These are phyloP conservation scores for Schrankia costaestrigalis DNA, from an alignment of 2,888 invertebrate genomes.

Conservation along the genomic window DNA sequence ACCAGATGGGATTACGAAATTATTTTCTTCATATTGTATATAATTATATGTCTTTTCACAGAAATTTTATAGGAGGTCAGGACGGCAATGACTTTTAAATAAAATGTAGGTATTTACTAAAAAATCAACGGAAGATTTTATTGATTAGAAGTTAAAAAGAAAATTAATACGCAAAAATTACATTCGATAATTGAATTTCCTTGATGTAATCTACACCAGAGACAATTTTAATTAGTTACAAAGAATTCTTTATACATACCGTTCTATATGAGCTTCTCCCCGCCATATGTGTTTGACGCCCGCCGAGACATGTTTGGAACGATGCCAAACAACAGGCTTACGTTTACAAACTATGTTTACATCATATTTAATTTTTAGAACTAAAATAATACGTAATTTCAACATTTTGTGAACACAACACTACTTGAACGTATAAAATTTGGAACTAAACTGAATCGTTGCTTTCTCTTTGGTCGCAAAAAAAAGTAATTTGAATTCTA, in stretches of 20 bases:
- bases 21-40: no score
- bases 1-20: no score
- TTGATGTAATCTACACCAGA: slow-evolving; percentile 25
- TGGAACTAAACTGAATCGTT: slow-evolving; percentile 52
- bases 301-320: slow-evolving; percentile 41
- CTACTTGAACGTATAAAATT: slow-evolving; percentile 64
- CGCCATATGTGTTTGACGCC: slow-evolving; percentile 55
- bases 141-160: slow-evolving; percentile 8
- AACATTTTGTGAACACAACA: slow-evolving; percentile 49
- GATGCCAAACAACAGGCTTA: slow-evolving; percentile 39
- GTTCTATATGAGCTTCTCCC: slow-evolving; percentile 39
- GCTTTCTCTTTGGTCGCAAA: slow-evolving; percentile 74
- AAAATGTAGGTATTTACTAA: no score
- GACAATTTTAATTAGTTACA: slow-evolving; percentile 30
- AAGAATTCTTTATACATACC: slow-evolving; percentile 35
- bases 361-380: slow-evolving; percentile 40
- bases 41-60: no score
- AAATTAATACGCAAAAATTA: slow-evolving; percentile 9
- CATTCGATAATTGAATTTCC: slow-evolving; percentile 25
- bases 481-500: slow-evolving; percentile 76
- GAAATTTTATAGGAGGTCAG: no score
- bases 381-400: slow-evolving; percentile 38
- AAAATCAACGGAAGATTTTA: no score
- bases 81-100: no score
- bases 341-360: slow-evolving; percentile 40